Evolutionary conservation across 2,113 vertebrate species (phyloP).

Genomic region (Arvicanthis niloticus): DNA sequence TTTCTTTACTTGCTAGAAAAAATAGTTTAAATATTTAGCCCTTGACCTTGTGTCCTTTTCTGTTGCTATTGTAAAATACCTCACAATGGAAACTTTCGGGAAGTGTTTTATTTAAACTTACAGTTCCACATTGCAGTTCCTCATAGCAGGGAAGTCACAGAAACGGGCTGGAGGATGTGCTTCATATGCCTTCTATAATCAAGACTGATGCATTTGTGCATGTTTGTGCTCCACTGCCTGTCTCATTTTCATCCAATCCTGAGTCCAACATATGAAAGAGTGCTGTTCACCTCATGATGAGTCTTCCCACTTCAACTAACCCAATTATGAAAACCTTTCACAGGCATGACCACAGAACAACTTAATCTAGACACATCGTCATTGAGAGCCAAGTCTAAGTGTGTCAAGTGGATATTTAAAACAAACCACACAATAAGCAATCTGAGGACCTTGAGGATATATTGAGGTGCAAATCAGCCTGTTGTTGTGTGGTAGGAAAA

Average conservation of each 20-base stretch:
- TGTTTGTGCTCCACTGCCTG: no score
- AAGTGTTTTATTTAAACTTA: background rate
- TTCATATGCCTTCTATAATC: background rate
- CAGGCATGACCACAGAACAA: background rate
- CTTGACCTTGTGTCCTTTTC: background rate
- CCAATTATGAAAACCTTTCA: no score
- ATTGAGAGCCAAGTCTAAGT: background rate
- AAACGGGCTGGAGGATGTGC: background rate
- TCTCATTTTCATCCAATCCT: background rate
- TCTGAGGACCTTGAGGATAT: background rate
- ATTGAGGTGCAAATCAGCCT: background rate
- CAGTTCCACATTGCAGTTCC: background rate
- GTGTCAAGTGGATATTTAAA: background rate
- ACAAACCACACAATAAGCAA: background rate
- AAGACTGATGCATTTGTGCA: background rate
- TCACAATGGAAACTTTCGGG: background rate
- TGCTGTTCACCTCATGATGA: background rate
- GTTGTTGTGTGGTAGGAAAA: background rate
- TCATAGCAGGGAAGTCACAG: background rate
- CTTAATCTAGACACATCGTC: background rate
- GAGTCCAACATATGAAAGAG: background rate
- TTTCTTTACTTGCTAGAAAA: conserved; percentile 23
- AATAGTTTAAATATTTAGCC: background rate
- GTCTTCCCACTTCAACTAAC: background rate
- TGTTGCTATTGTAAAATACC: background rate